These are phyloP conservation scores for Menidia beryllina DNA, from an alignment of 2,113 vertebrate genomes.

Conservation along the genomic window DNA sequence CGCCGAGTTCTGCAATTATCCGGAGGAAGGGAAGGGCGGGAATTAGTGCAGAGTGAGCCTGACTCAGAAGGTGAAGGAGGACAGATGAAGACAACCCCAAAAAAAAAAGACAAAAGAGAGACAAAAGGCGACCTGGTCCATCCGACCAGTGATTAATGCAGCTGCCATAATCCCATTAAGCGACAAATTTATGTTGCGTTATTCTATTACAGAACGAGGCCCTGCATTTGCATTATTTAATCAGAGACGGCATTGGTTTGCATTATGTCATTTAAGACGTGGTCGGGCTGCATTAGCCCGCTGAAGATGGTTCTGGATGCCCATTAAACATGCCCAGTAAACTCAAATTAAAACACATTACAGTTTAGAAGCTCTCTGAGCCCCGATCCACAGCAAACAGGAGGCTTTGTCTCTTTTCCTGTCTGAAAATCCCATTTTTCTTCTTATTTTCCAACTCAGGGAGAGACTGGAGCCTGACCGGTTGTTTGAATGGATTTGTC, in stretches of 20 bases:
- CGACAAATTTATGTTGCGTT: constrained; percentile 70
- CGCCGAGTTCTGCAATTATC: neutral
- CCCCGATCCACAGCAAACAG: neutral
- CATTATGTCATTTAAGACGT: constrained; percentile 74
- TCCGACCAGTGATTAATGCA: constrained; percentile 66
- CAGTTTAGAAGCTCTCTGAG: constrained; percentile 20
- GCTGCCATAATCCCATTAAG: constrained; percentile 68
- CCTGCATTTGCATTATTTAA: constrained; percentile 79
- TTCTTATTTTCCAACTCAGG: neutral
- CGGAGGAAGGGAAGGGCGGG: neutral
- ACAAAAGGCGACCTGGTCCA: constrained; percentile 37
- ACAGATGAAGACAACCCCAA: constrained; percentile 45
- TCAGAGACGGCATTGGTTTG: constrained; percentile 70
- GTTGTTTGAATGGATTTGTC: constrained; percentile 33
- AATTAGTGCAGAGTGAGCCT: neutral
- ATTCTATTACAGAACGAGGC: constrained; percentile 73
- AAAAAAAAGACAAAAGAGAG: constrained; percentile 15
- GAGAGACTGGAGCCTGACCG: constrained; percentile 24
- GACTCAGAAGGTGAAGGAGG: constrained; percentile 36
- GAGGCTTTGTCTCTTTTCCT: constrained; percentile 3
- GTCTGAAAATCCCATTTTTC: neutral
- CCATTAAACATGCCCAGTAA: constrained; percentile 56
- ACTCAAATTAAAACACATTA: constrained; percentile 65
- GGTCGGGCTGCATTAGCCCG: constrained; percentile 64
- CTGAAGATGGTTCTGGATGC: constrained; percentile 51